Percentiles rank a stretch among this genome's conserved stretches.
These are phyloP conservation scores for Rhinolophus ferrumequinum DNA, from an alignment of 2,113 vertebrate genomes.

Conservation along the genomic window DNA sequence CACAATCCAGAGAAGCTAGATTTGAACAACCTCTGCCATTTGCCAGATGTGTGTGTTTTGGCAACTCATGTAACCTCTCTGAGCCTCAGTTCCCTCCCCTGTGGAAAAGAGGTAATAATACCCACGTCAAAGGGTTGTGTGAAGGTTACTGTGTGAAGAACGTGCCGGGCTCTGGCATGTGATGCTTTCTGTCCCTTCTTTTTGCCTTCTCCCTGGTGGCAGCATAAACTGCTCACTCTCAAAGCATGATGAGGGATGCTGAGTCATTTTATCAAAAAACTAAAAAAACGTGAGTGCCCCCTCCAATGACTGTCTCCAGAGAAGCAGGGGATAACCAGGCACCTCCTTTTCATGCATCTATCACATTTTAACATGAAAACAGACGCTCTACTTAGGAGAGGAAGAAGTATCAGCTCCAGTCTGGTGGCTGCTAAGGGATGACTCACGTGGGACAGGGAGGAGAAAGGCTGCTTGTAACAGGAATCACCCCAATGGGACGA, in stretches of 20 bases:
- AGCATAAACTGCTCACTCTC: background rate
- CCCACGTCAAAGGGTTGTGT: background rate
- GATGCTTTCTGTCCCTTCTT: background rate
- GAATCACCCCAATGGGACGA: background rate
- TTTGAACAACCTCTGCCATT: background rate
- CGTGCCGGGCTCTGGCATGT: no score
- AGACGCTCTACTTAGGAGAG: constrained; percentile 12
- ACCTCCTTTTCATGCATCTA: background rate
- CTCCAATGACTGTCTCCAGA: constrained; percentile 29
- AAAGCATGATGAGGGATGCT: background rate
- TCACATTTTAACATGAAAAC: constrained; percentile 20
- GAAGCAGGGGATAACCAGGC: background rate
- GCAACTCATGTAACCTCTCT: background rate
- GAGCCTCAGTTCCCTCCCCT: background rate
- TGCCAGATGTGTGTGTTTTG: background rate
- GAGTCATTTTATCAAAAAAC: constrained; percentile 28
- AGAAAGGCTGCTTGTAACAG: background rate
- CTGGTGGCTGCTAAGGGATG: background rate
- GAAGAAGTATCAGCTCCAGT: background rate
- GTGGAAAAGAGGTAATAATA: background rate
- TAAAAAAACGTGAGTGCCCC: background rate
- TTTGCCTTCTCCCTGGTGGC: background rate
- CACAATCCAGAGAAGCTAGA: background rate
- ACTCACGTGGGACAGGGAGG: background rate
- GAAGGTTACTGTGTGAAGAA: background rate